Evolutionary conservation across 2,113 vertebrate genomes (phyloP).

Genomic region (Amphiprion ocellaris): DNA sequence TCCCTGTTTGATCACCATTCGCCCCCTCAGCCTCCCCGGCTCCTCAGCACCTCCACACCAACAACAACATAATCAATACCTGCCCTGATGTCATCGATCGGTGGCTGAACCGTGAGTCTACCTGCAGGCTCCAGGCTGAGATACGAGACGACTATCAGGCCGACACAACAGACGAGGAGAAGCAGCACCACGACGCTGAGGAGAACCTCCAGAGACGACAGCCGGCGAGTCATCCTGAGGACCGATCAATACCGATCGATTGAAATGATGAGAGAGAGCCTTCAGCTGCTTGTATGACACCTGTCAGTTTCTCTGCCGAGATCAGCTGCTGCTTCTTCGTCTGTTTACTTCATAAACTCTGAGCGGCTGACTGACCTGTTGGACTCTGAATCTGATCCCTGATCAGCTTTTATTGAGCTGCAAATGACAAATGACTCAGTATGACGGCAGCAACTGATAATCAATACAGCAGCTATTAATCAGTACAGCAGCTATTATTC

Average conservation of each 20-base stretch:
- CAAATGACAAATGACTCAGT: slow-evolving; percentile 1
- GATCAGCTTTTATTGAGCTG: slow-evolving; percentile 40
- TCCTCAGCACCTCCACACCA: slow-evolving; percentile 3
- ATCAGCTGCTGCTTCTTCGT: background rate
- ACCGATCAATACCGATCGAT: background rate
- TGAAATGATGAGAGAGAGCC: too few relatives aligned
- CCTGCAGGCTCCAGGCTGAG: slow-evolving; percentile 56
- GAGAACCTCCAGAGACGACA: slow-evolving; percentile 69
- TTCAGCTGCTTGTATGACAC: background rate
- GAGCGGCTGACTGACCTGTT: background rate
- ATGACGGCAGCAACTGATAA: background rate
- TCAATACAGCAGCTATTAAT: too few relatives aligned
- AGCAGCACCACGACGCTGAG: slow-evolving; percentile 46
- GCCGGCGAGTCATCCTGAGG: slow-evolving; percentile 34
- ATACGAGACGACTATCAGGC: slow-evolving; percentile 57
- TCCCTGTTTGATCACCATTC: slow-evolving; percentile 70
- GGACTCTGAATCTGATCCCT: background rate
- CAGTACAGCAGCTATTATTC: too few relatives aligned
- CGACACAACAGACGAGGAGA: slow-evolving; percentile 67
- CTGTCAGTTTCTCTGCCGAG: background rate
- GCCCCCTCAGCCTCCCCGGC: slow-evolving; percentile 46
- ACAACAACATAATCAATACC: slow-evolving; percentile 1
- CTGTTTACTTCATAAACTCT: background rate
- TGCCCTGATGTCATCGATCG: background rate
- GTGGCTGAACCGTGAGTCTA: background rate